These are phyloP conservation scores for Nibea albiflora DNA, from an alignment of 2,113 vertebrate genomes.

Conservation along the genomic window DNA sequence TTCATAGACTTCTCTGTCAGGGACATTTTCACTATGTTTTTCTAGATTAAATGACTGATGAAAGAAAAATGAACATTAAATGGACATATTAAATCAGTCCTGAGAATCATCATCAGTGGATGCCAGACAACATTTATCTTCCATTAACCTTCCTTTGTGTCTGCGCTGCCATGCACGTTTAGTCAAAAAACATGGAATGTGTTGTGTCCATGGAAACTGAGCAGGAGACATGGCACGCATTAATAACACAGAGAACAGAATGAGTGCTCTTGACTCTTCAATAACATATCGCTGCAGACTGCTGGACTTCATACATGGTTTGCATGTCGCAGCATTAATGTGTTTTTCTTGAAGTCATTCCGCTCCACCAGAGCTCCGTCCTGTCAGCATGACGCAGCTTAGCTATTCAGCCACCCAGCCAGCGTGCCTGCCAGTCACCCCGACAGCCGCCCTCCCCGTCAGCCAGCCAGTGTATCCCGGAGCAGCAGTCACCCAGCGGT, in stretches of 20 bases:
- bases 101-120: neutral
- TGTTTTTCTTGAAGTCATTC: neutral
- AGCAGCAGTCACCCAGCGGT: constrained; percentile 42
- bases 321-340: constrained; percentile 7
- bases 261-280: too few species aligned
- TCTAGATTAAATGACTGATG: too few species aligned
- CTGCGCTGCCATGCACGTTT: neutral
- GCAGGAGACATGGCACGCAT: neutral
- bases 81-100: neutral
- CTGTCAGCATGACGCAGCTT: constrained; percentile 44
- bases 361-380: constrained; percentile 10
- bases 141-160: constrained; percentile 17
- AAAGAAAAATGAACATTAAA: neutral
- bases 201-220: constrained; percentile 50
- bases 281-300: neutral
- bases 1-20: too few species aligned
- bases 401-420: constrained; percentile 37
- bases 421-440: constrained; percentile 39
- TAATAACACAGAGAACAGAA: neutral
- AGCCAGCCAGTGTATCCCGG: constrained; percentile 35
- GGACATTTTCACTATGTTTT: too few species aligned
- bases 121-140: constrained; percentile 6
- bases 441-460: constrained; percentile 26
- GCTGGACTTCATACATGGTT: neutral
- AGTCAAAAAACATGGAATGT: constrained; percentile 4